Evolutionary conservation across 1,140 invertebrate genomes (phyloP), one percentile per base, ranked within the genome.

Genomic region (Heliothis virescens): DNA sequence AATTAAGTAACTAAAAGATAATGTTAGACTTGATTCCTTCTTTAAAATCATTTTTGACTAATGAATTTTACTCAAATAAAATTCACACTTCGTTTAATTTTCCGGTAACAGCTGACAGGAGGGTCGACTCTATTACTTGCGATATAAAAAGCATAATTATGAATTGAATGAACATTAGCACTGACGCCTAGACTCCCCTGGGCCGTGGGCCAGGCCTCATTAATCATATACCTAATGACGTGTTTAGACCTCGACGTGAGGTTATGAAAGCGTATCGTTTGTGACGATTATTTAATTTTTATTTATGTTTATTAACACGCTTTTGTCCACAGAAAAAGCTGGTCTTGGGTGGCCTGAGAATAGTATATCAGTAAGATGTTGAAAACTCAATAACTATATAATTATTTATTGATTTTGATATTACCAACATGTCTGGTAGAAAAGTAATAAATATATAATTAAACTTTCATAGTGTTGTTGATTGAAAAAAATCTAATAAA

Each of bases 141-240:
- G 48, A 21, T 67, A 67, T 69, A 78, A 69, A 78, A 78, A 67
- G 55, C 75, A 80, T 88, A 84, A 87, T 87, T 84, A 86, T 86
- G 81, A 86, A 88, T 86, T 81, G 82, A 84, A 81, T 84, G 81
- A 76, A 73, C 84, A 86, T 88, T 85, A 86, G 34, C 80, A 75
- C 73, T 82, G 81, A 82, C 86, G 86, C 86, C 82, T 86, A 82
- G 77, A 67, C 57, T 82, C 83, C 86, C 85, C 81, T 79, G 82
- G 76, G 83, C 60, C 57, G 62, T 65, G 60, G 50, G 60, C 48
- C 75, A 80, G 81, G 62, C 57, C 63, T 76, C 81, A 89, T 89
- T 89, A 89, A 89, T 89, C 87, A 89, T 85, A 79, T 34, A 67
- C 57, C 71, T 87, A 87, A 89, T 83, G 86, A 89, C 69, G 79